phyloP scores from a whole-genome alignment of 2,113 vertebrate genomes.

The Porphyrio hochstetteri region DNA sequence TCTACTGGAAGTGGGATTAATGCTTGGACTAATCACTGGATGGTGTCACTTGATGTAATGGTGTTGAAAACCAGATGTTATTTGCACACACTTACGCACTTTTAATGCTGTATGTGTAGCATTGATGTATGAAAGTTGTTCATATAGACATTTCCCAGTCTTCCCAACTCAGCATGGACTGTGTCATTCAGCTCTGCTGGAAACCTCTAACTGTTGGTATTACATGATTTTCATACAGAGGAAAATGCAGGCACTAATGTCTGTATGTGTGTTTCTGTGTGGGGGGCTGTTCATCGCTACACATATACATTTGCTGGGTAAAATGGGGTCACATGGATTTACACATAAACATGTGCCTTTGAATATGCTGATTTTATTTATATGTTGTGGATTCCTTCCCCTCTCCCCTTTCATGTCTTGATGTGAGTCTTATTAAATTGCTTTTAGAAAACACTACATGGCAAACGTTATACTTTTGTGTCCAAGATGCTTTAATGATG shows the following conservation, averaged over 20 bases:
- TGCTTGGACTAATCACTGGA: not conserved
- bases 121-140: not conserved
- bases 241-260: not conserved
- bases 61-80: slow-evolving; percentile 23
- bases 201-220: not conserved
- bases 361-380: not conserved
- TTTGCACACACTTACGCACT: not conserved
- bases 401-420: not conserved
- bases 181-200: not conserved
- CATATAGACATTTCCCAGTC: not conserved
- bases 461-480: not conserved
- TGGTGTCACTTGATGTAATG: not conserved
- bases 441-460: not conserved
- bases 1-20: slow-evolving; percentile 18
- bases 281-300: not conserved
- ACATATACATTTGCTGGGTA: not conserved
- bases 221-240: not conserved
- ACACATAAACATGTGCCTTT: not conserved
- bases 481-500: not conserved
- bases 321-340: not conserved
- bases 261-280: not conserved
- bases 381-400: not conserved
- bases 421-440: not conserved
- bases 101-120: not conserved
- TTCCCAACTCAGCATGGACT: not conserved